Percentiles rank a stretch among this genome's conserved stretches.
Evolutionary conservation across 1,140 invertebrate genomes (phyloP).

Genomic region (Drosophila paulistorum): DNA sequence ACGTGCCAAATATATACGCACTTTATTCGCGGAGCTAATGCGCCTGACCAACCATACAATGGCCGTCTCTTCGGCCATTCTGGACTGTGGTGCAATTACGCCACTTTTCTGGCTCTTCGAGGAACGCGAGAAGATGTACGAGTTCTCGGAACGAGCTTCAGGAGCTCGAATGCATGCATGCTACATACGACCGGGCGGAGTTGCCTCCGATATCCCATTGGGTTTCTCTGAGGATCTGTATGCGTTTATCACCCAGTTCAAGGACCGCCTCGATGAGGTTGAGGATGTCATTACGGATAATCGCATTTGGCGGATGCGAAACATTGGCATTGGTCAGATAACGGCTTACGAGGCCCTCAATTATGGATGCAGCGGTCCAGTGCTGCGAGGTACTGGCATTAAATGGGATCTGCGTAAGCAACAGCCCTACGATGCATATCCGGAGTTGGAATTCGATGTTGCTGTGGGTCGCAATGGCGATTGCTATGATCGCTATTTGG

Average conservation of each 20-base stretch:
- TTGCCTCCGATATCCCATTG: conserved; percentile 90
- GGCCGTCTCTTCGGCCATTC: conserved; percentile 89
- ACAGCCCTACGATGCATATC: conserved; percentile 94
- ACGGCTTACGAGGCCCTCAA: conserved; percentile 92
- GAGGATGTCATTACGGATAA: conserved; percentile 93
- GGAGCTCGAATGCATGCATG: conserved; percentile 93
- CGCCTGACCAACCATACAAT: conserved; percentile 92
- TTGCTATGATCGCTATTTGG: conserved; percentile 89
- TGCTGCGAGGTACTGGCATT: conserved; percentile 91
- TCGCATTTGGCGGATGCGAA: conserved; percentile 91
- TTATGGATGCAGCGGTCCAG: conserved; percentile 91
- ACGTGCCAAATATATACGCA: conserved; percentile 90
- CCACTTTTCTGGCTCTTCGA: conserved; percentile 96
- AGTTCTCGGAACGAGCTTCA: conserved; percentile 93
- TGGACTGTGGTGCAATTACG: conserved; percentile 93
- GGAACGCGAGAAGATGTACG: conserved; percentile 94
- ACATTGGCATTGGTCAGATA: conserved; percentile 90
- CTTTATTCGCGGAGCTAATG: conserved; percentile 90
- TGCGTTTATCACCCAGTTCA: conserved; percentile 89
- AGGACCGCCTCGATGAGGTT: conserved; percentile 91
- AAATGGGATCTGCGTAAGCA: conserved; percentile 95
- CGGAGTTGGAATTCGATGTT: conserved; percentile 93
- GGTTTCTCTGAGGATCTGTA: conserved; percentile 94
- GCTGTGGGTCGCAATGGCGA: conserved; percentile 93
- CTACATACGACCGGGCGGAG: conserved; percentile 93